A percentile compares a stretch with the other conserved stretches of the same genome.
Conservation (phyloP, 2,113 vertebrate species). For the Muntiacus reevesi region DNA sequence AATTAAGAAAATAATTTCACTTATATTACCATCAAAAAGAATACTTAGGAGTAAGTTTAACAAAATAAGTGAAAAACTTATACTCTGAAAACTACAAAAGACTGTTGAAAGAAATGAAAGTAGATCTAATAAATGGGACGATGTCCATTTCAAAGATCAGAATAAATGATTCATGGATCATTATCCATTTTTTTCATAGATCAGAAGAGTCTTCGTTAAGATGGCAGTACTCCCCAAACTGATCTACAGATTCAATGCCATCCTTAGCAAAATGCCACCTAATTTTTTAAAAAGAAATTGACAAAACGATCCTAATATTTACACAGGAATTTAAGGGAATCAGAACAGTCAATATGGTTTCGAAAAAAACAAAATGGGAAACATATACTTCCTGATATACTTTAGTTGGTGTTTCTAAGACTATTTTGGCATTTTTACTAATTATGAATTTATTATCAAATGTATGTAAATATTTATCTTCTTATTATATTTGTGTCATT, state of each 20-base stretch:
- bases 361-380: constrained; percentile 7
- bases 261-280: not conserved
- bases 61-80: not conserved
- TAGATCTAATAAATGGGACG: not conserved
- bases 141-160: not conserved
- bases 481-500: not conserved
- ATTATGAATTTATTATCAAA: not conserved
- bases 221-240: not conserved
- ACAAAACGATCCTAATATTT: not conserved
- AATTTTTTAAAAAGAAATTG: not conserved
- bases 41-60: not conserved
- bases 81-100: not conserved
- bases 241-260: not conserved
- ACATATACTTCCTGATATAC: not conserved
- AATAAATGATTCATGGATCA: not conserved
- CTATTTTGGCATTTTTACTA: not conserved
- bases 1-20: not conserved
- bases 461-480: not conserved
- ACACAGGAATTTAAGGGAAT: not conserved
- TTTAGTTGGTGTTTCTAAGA: not conserved
- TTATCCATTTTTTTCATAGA: not conserved
- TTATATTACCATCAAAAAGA: constrained; percentile 3
- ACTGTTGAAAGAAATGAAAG: not conserved
- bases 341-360: not conserved
- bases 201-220: not conserved